Conservation (phyloP, 2,113 vertebrate genomes). For the Procapra przewalskii region DNA sequence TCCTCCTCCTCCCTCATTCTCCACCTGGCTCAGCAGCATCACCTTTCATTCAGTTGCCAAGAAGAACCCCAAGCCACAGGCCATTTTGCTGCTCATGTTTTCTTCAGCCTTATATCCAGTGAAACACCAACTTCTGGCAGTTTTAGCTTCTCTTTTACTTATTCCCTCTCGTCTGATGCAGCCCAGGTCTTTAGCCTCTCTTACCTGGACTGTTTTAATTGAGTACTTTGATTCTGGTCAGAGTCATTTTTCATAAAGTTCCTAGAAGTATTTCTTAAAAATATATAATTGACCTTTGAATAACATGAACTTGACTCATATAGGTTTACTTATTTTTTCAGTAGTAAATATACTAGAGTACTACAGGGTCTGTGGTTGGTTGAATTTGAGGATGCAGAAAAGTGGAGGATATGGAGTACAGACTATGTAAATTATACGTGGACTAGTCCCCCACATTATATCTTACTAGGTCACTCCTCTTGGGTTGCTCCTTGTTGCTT, state of each 20-base stretch:
- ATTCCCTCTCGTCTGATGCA: background rate
- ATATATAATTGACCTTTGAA: background rate
- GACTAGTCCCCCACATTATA: background rate
- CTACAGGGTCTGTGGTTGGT: background rate
- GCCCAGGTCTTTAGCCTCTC: background rate
- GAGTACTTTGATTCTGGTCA: background rate
- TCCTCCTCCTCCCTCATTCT: background rate
- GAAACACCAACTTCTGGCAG: background rate
- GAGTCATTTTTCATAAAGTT: background rate
- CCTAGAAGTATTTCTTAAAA: background rate
- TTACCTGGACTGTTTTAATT: background rate
- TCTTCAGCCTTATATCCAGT: background rate
- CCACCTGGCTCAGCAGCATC: background rate
- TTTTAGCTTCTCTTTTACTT: background rate
- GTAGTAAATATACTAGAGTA: background rate
- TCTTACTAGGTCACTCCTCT: background rate
- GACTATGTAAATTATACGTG: background rate
- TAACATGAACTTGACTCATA: background rate
- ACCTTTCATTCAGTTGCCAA: background rate
- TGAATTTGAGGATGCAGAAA: background rate
- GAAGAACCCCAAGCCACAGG: background rate
- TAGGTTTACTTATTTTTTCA: background rate
- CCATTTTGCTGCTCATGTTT: background rate
- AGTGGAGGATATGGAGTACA: background rate
- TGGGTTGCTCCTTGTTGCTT: background rate